These are phyloP conservation scores for Drosophila tani DNA, from an alignment of 1,140 invertebrate genomes.

Conservation along the genomic window DNA sequence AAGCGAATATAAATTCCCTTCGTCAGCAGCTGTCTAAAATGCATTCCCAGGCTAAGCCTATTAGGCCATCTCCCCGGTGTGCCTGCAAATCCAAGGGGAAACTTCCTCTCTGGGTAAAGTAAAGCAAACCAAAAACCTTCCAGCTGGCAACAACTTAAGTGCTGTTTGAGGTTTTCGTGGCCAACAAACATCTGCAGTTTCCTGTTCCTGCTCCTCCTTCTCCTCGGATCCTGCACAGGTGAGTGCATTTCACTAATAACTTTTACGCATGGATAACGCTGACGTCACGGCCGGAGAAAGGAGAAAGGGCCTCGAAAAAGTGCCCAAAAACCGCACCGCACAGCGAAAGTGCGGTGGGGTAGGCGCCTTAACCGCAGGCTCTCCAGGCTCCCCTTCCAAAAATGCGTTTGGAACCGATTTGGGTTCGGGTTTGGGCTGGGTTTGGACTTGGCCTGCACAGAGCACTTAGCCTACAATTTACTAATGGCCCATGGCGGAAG, in stretches of 20 bases:
- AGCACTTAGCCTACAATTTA: conserved; percentile 81
- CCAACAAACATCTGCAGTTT: conserved; percentile 49
- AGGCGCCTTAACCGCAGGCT: conserved; percentile 48
- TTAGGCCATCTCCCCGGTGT: conserved; percentile 22
- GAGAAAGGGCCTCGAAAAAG: conserved; percentile 53
- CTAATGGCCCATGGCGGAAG: conserved; percentile 70
- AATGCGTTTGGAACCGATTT: conserved; percentile 36
- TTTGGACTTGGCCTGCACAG: conserved; percentile 34
- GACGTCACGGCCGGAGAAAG: conserved; percentile 30
- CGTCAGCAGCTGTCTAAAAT: conserved; percentile 58
- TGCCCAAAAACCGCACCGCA: conserved; percentile 65
- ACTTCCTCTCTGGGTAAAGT: conserved; percentile 26
- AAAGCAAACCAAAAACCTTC: conserved; percentile 49
- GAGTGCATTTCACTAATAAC: conserved; percentile 79
- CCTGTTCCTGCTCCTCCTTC: background rate
- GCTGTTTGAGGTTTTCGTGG: conserved; percentile 75
- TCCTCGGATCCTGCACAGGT: conserved; percentile 6
- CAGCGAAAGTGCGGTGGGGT: conserved; percentile 62
- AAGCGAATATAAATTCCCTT: conserved; percentile 29
- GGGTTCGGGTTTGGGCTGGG: background rate
- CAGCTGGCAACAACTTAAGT: conserved; percentile 78
- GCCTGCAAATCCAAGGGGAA: conserved; percentile 23
- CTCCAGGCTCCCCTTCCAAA: conserved; percentile 37
- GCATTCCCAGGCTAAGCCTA: conserved; percentile 46
- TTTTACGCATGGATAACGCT: conserved; percentile 75